Conservation (phyloP, 2,113 vertebrate genomes). For the Hemiscyllium ocellatum region DNA sequence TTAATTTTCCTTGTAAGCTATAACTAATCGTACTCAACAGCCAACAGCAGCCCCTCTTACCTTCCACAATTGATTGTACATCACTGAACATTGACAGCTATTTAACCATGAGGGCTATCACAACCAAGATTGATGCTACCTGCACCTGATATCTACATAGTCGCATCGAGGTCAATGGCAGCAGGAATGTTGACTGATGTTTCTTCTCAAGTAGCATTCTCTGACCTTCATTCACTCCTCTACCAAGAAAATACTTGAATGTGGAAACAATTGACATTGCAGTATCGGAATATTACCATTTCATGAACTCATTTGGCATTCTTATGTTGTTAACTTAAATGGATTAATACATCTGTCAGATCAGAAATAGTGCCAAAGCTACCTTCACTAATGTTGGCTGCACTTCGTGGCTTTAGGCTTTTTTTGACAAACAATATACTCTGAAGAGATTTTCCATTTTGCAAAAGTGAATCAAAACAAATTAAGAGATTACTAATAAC, state of each 20-base stretch:
- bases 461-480: background rate
- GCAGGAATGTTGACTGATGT: background rate
- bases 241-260: background rate
- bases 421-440: background rate
- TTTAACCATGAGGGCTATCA: background rate
- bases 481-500: slow-evolving; percentile 21
- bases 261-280: background rate
- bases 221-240: background rate
- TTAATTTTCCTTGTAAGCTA: background rate
- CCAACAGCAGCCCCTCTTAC: background rate
- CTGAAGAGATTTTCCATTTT: background rate
- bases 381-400: background rate
- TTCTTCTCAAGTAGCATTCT: background rate
- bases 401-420: background rate
- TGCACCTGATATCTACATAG: background rate
- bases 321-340: background rate
- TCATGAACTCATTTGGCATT: background rate
- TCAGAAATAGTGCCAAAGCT: background rate
- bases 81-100: background rate
- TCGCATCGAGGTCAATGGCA: background rate
- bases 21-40: background rate
- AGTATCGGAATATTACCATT: background rate
- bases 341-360: background rate
- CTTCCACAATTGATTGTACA: too few relatives aligned
- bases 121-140: slow-evolving; percentile 15